Base-by-base conservation (phyloP, 2,888 invertebrate genomes). In the Drosophila rubida region DNA sequence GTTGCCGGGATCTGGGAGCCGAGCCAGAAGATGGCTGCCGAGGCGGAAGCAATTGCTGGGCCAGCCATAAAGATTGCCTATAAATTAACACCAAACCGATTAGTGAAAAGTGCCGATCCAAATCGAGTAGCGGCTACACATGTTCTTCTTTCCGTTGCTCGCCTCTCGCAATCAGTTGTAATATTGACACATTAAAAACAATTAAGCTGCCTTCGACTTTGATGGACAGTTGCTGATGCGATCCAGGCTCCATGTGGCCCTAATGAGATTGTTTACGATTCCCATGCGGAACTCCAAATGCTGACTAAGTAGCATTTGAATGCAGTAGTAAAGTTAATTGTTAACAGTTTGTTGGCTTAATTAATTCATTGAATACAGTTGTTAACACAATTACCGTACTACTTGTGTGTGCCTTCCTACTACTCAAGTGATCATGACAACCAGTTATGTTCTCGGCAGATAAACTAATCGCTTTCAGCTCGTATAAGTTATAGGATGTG, bases 1-100 rank as follows among this genome's bases (percentile, higher is more conserved):
- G 49, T 25, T 23, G 50, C 50, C 14, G 2, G 25, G 23, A 30
- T 13, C 3, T 19, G 19, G 19, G 19, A 19, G 64, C 59, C 51
- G 30, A 86, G n/a, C n/a, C n/a, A n/a, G 84, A 74, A 74, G n/a
- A 84, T 82, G 87, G 78, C 81, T 61, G 78, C 50, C 62, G 66
- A 81, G 87, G 81, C 89, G 89, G 89, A 83, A 89, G 82, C 87
- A 66, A 75, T 84, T 69, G 80, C 25, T 19, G 49, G 59, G 25
- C 50, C 59, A 30, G 71, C 58, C 66, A 86, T 76, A 86, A 69
- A 82, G 87, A 84, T 87, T 78, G 57, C 64, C 89, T 46, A 82
- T 82, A 82, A 82, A 82, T 88, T 82, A 82, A 82, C 82, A 82
- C 89, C 88, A 87, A 82, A 88, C 78, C 87, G 87, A 87, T 84